Base-by-base conservation (phyloP, 2,888 invertebrate genomes). In the Apomyelois bistriatella region DNA sequence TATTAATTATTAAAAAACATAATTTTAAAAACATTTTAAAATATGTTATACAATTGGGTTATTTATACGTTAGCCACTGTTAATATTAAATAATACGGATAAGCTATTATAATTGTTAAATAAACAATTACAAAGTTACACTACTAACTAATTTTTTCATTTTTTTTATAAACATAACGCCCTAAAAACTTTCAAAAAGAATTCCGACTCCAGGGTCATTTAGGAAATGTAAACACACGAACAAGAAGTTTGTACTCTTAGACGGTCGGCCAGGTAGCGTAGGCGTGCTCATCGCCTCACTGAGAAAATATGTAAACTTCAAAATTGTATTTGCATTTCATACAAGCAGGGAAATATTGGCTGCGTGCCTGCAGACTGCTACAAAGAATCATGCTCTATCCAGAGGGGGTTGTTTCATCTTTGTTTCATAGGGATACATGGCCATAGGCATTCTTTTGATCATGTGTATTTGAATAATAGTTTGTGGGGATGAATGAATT, bases 261-360 rank as follows among this genome's bases (percentile, higher is more conserved):
- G 13, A 7, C 13, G 13, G 32, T 7, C 10, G 59, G 46, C 54
- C 32, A 46, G 56, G 53, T 65, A 67, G 68, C 68, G 74, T 85
- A 83, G 85, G 85, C 85, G 82, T 72, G 70, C 76, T 74, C 76
- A 76, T 72, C 74, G 79, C 79, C 74, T 73, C 76, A 69, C 76
- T 68, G 70, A 72, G 80, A 79, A 84, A 86, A 85, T 85, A 86
- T 87, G 85, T 80, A 85, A 86, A 87, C 84, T 88, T 87, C 84
- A 76, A 86, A 88, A 88, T 88, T 86, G 80, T 90, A 88, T 88
- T 89, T 90, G 85, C 84, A 82, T 85, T 85, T 85, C 82, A 87
- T 86, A 82, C 79, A 77, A 74, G 78, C 76, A 67, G 69, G 74
- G 75, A 82, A 84, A 87, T 85, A 86, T 88, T 85, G 82, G 78